A percentile compares a stretch with the other conserved stretches of the same genome.
Evolutionary conservation across 2,888 invertebrate genomes (phyloP).

Genomic region (Agrochola lychnidis): DNA sequence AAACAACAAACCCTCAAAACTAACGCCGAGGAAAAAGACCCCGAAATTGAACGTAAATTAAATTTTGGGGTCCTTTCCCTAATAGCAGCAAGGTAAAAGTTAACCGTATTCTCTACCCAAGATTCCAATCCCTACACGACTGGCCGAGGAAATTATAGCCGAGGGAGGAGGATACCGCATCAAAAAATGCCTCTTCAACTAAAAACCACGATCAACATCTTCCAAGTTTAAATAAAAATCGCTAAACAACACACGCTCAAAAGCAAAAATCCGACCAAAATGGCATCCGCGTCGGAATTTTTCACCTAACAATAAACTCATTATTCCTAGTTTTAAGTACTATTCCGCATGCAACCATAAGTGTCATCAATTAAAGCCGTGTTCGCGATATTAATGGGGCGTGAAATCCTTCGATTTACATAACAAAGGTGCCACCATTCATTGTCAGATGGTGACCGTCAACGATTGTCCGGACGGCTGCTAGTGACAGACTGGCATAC

Average conservation of each 20-base stretch:
- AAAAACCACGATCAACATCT: not conserved
- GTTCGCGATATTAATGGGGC: constrained; percentile 75
- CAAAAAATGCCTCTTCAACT: not conserved
- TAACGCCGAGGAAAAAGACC: not conserved
- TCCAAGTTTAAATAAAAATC: constrained; percentile 1
- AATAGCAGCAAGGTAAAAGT: not conserved
- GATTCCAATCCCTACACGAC: not conserved
- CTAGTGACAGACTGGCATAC: constrained; percentile 49
- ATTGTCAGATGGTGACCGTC: constrained; percentile 51
- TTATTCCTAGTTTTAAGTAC: constrained; percentile 28
- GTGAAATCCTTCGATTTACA: constrained; percentile 81
- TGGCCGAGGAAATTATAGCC: not conserved
- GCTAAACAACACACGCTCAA: not conserved
- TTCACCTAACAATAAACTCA: constrained; percentile 37
- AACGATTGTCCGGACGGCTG: constrained; percentile 46
- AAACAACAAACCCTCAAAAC: not conserved
- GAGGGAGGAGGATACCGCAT: not conserved
- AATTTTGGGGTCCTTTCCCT: not conserved
- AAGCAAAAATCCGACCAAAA: constrained; percentile 30
- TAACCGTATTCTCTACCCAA: not conserved
- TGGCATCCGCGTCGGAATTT: constrained; percentile 4
- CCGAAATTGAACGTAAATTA: not conserved
- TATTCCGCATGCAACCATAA: constrained; percentile 46
- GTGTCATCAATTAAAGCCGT: constrained; percentile 74
- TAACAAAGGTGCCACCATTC: constrained; percentile 73